Conservation (phyloP, 2,797 vertebrate species). For the Taeniopygia guttata region DNA sequence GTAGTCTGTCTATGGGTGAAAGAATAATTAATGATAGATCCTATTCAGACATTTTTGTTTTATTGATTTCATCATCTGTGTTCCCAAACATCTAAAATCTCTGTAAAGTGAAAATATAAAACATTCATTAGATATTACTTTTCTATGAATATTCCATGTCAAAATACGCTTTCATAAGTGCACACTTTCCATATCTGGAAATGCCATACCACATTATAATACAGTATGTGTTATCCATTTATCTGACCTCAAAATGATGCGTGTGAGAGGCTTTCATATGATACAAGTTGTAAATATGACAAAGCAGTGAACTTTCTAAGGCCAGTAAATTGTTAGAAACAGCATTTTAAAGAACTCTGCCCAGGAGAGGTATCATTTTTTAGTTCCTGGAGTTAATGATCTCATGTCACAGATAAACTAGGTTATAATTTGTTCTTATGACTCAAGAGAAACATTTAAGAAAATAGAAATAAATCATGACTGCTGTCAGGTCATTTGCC, state of each 20-base stretch:
- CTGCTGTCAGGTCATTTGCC: slow-evolving; percentile 6
- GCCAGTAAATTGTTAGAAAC: slow-evolving; percentile 1
- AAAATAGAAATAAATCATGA: slow-evolving; percentile 38
- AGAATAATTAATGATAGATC: neutral
- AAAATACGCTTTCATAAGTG: neutral
- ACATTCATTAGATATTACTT: neutral
- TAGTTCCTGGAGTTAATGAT: slow-evolving; percentile 42
- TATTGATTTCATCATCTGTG: neutral
- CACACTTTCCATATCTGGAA: neutral
- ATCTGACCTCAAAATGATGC: neutral
- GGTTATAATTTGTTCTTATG: slow-evolving; percentile 45
- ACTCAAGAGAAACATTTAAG: slow-evolving; percentile 32
- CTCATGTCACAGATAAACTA: slow-evolving; percentile 30
- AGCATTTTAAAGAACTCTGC: slow-evolving; percentile 22
- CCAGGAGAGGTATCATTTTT: slow-evolving; percentile 18
- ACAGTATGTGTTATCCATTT: neutral
- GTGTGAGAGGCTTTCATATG: neutral
- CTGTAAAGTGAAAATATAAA: neutral
- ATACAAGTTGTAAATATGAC: neutral
- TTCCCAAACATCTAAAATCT: neutral
- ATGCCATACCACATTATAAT: neutral
- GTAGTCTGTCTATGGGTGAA: neutral
- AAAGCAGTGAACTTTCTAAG: slow-evolving; percentile 19
- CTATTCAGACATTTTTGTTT: neutral
- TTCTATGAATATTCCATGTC: neutral